Base-by-base conservation (phyloP, 2,888 invertebrate species). In the Amphipoea oculea region DNA sequence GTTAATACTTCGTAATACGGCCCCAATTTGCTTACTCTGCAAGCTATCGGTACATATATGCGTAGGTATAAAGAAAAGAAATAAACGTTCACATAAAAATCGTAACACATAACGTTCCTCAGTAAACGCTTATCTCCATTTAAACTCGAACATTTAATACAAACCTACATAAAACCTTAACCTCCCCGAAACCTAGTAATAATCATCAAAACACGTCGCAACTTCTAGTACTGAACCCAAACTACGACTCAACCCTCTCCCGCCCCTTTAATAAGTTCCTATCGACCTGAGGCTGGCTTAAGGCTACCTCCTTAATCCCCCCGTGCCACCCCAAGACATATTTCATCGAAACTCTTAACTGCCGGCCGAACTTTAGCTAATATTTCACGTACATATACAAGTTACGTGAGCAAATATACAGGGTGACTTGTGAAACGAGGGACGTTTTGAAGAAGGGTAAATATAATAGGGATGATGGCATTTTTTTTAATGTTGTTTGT, bases 321-420 rank as follows among this genome's bases (percentile, higher is more conserved):
- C 89, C 90, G 88, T 85, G 84, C 86, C 90, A 90, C 95, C 94
- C 94, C 90, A 97, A 97, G 96, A 96, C 96, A 97, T 96, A 97
- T 96, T 96, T 97, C 96, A 96, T 96, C 95, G 95, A 92, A 92
- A 94, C 95, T 93, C 95, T 94, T 95, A 95, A 95, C 95, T 94
- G 92, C 94, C 93, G 93, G 87, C 92, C 92, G 90, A 96, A 96
- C 96, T 96, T 96, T 93, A 89, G 89, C 94, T 92, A 93, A 96
- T 96, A 96, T 95, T 95, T 96, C 94, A 96, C 93, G 94, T 94
- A 95, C 95, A 95, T 95, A 95, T 95, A 95, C 94, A 95, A 92
- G 92, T 94, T 92, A 96, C 95, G 95, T 94, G 82, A 51, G 67
- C 62, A 67, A 78, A 78, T 77, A 51, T 78, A 79, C 84, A 76